Percentiles rank a stretch among this genome's conserved stretches.
These are phyloP conservation scores for Gymnoscopelus braueri DNA, from an alignment of 2,797 vertebrate species.

Conservation along the genomic window DNA sequence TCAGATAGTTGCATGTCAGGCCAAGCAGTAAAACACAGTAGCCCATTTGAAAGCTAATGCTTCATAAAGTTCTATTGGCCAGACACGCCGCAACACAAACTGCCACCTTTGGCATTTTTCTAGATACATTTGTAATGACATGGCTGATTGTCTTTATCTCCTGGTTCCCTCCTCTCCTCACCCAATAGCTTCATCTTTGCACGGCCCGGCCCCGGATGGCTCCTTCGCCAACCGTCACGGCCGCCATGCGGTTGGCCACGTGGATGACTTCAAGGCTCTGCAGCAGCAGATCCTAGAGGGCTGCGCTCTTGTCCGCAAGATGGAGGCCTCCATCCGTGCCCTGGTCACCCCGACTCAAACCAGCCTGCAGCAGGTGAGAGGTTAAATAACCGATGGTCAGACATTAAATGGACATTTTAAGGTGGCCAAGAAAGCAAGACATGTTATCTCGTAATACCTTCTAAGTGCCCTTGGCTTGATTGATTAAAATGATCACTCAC, in stretches of 20 bases:
- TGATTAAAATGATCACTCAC: too few species aligned
- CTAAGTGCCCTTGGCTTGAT: too few species aligned
- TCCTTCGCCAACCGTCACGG: slow-evolving; percentile 70
- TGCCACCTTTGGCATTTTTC: not conserved
- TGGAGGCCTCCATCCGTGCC: slow-evolving; percentile 70
- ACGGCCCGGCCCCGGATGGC: slow-evolving; percentile 40
- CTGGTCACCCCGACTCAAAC: slow-evolving; percentile 49
- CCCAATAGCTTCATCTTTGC: slow-evolving; percentile 39
- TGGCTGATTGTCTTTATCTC: not conserved
- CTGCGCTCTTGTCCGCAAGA: slow-evolving; percentile 73
- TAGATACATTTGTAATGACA: not conserved
- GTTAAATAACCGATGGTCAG: not conserved
- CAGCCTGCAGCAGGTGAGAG: slow-evolving; percentile 76
- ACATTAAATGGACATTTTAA: not conserved
- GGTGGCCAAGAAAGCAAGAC: not conserved
- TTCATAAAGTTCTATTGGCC: too few species aligned
- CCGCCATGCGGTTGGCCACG: slow-evolving; percentile 73
- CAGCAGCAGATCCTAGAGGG: slow-evolving; percentile 86
- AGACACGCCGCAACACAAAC: too few species aligned
- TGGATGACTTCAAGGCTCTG: slow-evolving; percentile 84
- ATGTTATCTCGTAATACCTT: too few species aligned
- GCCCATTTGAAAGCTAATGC: too few species aligned
- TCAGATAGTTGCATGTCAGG: too few species aligned
- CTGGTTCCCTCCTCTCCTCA: not conserved
- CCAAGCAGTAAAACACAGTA: too few species aligned